Evolutionary conservation across 2,797 vertebrate species (phyloP), one percentile per base, ranked within the genome.

Genomic region (Coilia nasus): DNA sequence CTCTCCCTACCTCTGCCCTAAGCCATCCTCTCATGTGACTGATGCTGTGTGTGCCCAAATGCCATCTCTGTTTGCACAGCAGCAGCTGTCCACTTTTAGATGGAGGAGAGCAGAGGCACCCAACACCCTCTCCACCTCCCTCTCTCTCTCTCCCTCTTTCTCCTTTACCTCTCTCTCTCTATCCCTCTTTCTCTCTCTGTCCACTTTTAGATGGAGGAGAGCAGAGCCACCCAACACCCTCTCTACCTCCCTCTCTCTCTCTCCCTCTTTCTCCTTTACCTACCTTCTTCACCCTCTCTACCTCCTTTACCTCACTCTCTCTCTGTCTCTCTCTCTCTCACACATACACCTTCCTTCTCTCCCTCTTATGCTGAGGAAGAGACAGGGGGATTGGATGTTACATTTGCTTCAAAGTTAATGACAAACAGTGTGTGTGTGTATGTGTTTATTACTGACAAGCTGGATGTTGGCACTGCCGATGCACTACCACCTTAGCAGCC

Each of bases 11-110:
- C 25, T 31, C 2, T 3, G 25, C 23, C 64, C 28, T 15, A 9
- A 31, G 25, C 23, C 64, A 28, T 71, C 28, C 14, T 71, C 64
- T 71, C 64, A 17, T 71, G 28, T 75, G 67, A 75, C 31, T 75
- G 67, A 75, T 17, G 12, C 14, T 75, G 31, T 83, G 83, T 81
- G 31, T 60, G 71, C 59, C 83, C 44, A 31, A 54, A 67, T 81
- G 84, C 81, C 81, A 46, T 60, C n/a, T 25, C 57, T 85, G 81
- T 85, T 82, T 87, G 23, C 82, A 54, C 57, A 83, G 31, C 28
- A 23, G 60, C 25, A 81, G 21, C 81, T 82, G 81, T 82, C 50
- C 19, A 31, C 41, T 67, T 59, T 46, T 82, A 86, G 54, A 86
- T 78, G 60, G 81, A 50, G 62, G 67, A 62, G 80, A 31, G 57